These are phyloP conservation scores for Pseudorhiza aurosa DNA, from an alignment of 30 jellyfish, hydroid and myxozoan species.

Conservation along the genomic window DNA sequence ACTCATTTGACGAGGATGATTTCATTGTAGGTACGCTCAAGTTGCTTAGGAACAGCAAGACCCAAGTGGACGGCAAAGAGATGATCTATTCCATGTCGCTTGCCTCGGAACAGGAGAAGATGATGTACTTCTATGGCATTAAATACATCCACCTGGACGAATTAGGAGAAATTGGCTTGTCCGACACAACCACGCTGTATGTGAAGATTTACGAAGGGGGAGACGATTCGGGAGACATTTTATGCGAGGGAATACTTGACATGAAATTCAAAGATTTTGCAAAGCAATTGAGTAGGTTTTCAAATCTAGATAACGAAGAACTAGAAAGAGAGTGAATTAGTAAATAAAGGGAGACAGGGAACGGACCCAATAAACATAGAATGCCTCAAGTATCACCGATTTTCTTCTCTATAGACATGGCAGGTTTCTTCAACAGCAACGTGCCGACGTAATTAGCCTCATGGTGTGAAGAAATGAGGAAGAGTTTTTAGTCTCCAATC, in stretches of 20 bases:
- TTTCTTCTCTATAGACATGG: too few relatives aligned
- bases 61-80: conserved; percentile 24
- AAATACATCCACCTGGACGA: conserved; percentile 29
- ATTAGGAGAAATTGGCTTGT: conserved; percentile 28
- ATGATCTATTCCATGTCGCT: conserved; percentile 38
- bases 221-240: conserved; percentile 4
- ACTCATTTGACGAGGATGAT: too few relatives aligned
- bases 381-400: too few relatives aligned
- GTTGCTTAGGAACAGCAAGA: conserved; percentile 19
- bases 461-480: too few relatives aligned
- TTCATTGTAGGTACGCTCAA: conserved; percentile 40
- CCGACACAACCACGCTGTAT: conserved; percentile 38
- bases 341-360: too few relatives aligned
- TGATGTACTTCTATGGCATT: conserved; percentile 38
- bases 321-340: too few relatives aligned
- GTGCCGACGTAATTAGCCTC: too few relatives aligned
- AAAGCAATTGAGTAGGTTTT: conserved; percentile 32
- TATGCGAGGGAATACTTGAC: conserved; percentile 16
- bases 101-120: neutral
- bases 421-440: too few relatives aligned
- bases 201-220: conserved; percentile 18
- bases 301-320: too few relatives aligned
- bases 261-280: conserved; percentile 50
- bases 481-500: too few relatives aligned
- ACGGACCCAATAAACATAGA: too few relatives aligned